Evolutionary conservation across 2,113 vertebrate genomes (phyloP).

Genomic region (Brachyhypopomus occidentalis): DNA sequence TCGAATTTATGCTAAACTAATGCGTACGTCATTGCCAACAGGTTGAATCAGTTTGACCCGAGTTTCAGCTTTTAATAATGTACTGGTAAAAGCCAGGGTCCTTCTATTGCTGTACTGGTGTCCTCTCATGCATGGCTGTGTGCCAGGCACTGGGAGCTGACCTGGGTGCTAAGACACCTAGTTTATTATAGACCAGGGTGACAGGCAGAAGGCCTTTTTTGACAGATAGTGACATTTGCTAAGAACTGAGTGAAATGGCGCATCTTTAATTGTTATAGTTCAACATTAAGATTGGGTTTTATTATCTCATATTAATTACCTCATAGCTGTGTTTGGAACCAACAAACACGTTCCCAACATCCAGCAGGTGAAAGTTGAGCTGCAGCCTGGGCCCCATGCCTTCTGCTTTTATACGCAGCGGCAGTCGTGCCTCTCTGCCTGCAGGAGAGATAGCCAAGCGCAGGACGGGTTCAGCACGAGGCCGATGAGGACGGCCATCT

Average conservation of each 20-base stretch:
- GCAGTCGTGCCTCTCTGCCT: constrained; percentile 81
- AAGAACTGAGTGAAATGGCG: background rate
- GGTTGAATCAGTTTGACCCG: constrained; percentile 11
- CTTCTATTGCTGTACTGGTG: constrained; percentile 1
- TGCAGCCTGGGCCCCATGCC: constrained; percentile 80
- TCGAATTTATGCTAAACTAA: constrained; percentile 37
- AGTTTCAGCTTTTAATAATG: constrained; percentile 30
- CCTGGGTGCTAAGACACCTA: background rate
- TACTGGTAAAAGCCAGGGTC: constrained; percentile 19
- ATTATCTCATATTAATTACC: constrained; percentile 65
- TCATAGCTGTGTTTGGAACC: constrained; percentile 74
- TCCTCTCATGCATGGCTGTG: constrained; percentile 1
- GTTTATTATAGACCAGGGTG: background rate
- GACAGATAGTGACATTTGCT: background rate
- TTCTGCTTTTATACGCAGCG: constrained; percentile 79
- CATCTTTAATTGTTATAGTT: background rate
- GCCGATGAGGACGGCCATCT: background rate
- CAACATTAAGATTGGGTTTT: background rate
- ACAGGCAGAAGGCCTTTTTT: background rate
- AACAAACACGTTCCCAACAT: constrained; percentile 77
- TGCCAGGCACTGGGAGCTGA: background rate
- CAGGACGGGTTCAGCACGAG: constrained; percentile 18
- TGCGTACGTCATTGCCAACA: constrained; percentile 30
- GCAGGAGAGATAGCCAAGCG: constrained; percentile 17
- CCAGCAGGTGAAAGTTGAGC: constrained; percentile 73